A percentile compares a stretch with the other conserved stretches of the same genome.
Evolutionary conservation across 2,113 vertebrate genomes (phyloP).

Genomic region (Hyperoodon ampullatus): DNA sequence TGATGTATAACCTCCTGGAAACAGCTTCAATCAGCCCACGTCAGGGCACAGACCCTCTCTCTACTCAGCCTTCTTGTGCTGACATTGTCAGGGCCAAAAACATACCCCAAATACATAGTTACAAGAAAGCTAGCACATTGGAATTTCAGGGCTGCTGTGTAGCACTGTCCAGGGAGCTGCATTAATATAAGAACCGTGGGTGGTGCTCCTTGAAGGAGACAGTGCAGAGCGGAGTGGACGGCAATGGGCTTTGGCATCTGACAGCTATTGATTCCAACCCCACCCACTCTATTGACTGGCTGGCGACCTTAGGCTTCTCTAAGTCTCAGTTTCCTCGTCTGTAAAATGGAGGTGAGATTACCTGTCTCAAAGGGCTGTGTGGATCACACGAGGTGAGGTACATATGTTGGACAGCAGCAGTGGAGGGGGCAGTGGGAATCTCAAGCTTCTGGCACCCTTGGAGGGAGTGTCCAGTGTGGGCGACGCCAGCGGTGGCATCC

Average conservation of each 20-base stretch:
- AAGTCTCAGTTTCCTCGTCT: not conserved
- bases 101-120: not conserved
- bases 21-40: rapidly evolving
- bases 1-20: not conserved
- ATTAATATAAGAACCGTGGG: rapidly evolving
- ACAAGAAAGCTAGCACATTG: not conserved
- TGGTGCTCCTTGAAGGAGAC: not conserved
- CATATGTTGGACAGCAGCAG: rapidly evolving
- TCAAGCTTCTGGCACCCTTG: not conserved
- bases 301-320: not conserved
- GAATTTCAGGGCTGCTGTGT: not conserved
- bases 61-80: not conserved
- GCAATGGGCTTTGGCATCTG: no score
- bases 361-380: not conserved
- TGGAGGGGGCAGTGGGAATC: not conserved
- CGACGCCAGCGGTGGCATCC: rapidly evolving
- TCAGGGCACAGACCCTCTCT: not conserved
- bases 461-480: not conserved
- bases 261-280: not conserved
- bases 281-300: not conserved
- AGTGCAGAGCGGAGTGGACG: not conserved
- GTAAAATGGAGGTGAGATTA: not conserved
- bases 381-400: rapidly evolving
- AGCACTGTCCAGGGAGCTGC: not conserved
- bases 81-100: not conserved